These are phyloP conservation scores for Aeoliscus strigatus DNA, from an alignment of 2,797 vertebrate genomes.

Conservation along the genomic window DNA sequence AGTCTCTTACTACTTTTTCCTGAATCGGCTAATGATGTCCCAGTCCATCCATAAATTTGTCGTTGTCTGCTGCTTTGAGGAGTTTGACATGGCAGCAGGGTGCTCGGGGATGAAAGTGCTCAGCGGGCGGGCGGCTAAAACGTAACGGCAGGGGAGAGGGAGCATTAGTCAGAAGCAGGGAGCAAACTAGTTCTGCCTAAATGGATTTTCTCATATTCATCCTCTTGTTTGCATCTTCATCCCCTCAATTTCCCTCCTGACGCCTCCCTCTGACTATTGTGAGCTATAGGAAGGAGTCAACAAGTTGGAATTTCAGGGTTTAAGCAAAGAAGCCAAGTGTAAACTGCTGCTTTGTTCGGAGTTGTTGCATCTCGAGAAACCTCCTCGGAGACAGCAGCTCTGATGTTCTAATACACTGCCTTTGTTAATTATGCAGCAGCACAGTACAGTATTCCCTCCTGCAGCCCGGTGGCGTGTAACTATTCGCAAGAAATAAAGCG, in stretches of 20 bases:
- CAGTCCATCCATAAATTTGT: slow-evolving; percentile 68
- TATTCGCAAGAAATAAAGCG: slow-evolving; percentile 46
- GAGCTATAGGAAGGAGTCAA: slow-evolving; percentile 9
- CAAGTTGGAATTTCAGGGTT: slow-evolving; percentile 36
- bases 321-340: background rate
- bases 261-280: slow-evolving; percentile 10
- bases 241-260: slow-evolving; percentile 1
- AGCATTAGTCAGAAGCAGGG: slow-evolving; percentile 40
- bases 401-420: slow-evolving; percentile 35
- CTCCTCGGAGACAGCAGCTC: slow-evolving; percentile 32
- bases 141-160: slow-evolving; percentile 31
- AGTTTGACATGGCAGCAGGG: slow-evolving; percentile 59
- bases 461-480: slow-evolving; percentile 29
- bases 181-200: slow-evolving; percentile 41
- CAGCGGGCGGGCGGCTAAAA: slow-evolving; percentile 41
- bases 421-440: slow-evolving; percentile 66
- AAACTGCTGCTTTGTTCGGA: background rate
- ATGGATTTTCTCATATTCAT: slow-evolving; percentile 52
- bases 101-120: slow-evolving; percentile 47
- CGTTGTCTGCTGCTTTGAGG: slow-evolving; percentile 53
- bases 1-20: slow-evolving; percentile 44
- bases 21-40: slow-evolving; percentile 68
- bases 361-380: slow-evolving; percentile 20
- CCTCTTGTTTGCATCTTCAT: slow-evolving; percentile 43
- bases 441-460: slow-evolving; percentile 50